Evolutionary conservation across 2,888 invertebrate genomes (phyloP).

Genomic region (Drosophila parthenogenetica): DNA sequence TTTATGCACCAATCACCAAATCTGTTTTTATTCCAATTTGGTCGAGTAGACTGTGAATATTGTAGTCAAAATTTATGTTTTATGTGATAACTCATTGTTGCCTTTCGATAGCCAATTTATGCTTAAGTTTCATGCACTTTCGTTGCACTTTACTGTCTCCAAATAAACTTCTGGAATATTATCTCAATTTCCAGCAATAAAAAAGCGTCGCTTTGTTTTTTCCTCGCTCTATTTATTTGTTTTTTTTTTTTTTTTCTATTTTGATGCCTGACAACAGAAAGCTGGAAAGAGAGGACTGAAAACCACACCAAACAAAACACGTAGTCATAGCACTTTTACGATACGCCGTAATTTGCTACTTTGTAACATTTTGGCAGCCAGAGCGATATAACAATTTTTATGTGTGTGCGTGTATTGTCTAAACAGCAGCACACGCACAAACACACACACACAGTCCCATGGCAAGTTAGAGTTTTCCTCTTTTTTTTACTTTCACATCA

Average conservation of each 20-base stretch:
- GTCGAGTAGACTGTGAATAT: neutral
- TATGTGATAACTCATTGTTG: neutral
- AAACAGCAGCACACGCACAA: slow-evolving; percentile 8
- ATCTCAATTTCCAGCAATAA: slow-evolving; percentile 8
- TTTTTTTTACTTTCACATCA: slow-evolving; percentile 60
- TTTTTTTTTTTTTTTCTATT: neutral
- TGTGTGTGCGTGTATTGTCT: slow-evolving; percentile 63
- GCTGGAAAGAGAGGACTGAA: slow-evolving; percentile 4
- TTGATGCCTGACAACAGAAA: neutral
- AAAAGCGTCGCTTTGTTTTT: slow-evolving; percentile 11
- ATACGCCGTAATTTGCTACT: slow-evolving; percentile 69
- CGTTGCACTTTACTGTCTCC: neutral
- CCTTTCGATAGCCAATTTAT: neutral
- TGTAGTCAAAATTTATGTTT: neutral
- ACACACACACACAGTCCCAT: slow-evolving; percentile 6
- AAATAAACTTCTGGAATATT: slow-evolving; percentile 18
- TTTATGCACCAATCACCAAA: too few species aligned
- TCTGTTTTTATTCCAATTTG: too few species aligned
- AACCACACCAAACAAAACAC: slow-evolving; percentile 43
- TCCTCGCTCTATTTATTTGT: neutral
- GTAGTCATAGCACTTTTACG: slow-evolving; percentile 62
- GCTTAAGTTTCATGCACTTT: slow-evolving; percentile 2
- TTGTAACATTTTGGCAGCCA: slow-evolving; percentile 62
- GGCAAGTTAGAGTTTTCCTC: neutral
- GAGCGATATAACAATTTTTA: slow-evolving; percentile 49